phyloP scores from a whole-genome alignment of 23 tunicate genomes.

The Ascidia mentula region DNA sequence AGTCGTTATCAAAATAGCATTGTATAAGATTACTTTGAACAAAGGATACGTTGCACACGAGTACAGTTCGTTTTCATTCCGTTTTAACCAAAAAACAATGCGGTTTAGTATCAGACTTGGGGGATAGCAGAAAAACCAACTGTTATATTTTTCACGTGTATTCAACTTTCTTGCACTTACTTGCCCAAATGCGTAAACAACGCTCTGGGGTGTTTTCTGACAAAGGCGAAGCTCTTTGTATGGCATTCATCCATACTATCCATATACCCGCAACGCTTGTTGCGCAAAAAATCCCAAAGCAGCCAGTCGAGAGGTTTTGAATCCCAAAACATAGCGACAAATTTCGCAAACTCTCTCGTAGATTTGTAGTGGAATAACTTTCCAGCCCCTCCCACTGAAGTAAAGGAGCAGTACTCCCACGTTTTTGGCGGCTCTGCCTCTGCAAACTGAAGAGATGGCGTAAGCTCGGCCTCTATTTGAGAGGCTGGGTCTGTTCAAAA shows the following conservation, averaged over 20 bases:
- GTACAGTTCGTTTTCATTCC: too few relatives aligned
- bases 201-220: not conserved
- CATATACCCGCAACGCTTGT: constrained; percentile 41
- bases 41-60: too few relatives aligned
- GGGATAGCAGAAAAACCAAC: too few relatives aligned
- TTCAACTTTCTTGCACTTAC: too few relatives aligned
- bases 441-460: constrained; percentile 18
- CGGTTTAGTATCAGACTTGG: too few relatives aligned
- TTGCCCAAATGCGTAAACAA: constrained; percentile 46
- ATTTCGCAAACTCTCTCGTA: constrained; percentile 17
- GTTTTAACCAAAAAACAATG: too few relatives aligned
- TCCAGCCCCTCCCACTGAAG: constrained; percentile 23
- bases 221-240: constrained; percentile 7
- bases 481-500: too few relatives aligned
- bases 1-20: too few relatives aligned
- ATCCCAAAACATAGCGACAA: constrained; percentile 26
- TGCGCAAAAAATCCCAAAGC: constrained; percentile 40
- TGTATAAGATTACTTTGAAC: too few relatives aligned
- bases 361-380: constrained; percentile 27
- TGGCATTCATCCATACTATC: constrained; percentile 15
- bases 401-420: constrained; percentile 19
- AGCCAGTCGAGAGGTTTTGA: constrained; percentile 40
- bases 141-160: too few relatives aligned
- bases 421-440: not conserved
- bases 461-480: too few relatives aligned